Base-by-base conservation (phyloP, 2,888 invertebrate genomes). In the Spodoptera picta region DNA sequence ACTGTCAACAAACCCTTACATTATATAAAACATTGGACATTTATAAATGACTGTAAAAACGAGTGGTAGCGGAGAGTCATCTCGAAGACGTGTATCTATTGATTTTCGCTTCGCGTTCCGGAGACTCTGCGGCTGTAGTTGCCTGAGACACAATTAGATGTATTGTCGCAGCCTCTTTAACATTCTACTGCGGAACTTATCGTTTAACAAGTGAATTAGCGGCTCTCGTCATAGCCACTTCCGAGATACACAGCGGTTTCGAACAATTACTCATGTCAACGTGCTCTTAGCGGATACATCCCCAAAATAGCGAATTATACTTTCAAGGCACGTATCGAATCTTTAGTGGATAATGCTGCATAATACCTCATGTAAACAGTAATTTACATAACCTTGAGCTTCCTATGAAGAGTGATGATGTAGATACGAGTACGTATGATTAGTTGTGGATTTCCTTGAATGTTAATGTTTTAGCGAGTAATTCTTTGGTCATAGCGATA, bases 1-100 rank as follows among this genome's bases (percentile, higher is more conserved):
- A 87, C 89, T 92, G 92, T 94, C 94, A 93, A 93, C 92, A 93
- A 93, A 93, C 91, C 84, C 82, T 87, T 82, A 84, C 80, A 86
- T 90, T 75, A 68, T 70, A 75, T 89, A 88, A 87, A 87, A 75
- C 70, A 63, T 65, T 77, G 63, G 72, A 67, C 63, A 73, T 64
- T 79, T 69, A 73, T 73, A 72, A 75, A 74, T 60, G 65, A 69
- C 60, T 69, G 66, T 74, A 76, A 79, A 57, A 64, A 77, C 80
- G 73, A 76, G 78, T 86, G 79, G 80, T 78, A 83, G 83, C 79
- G 83, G 74, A 86, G 77, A 80, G 64, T 69, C 83, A 86, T 88
- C 85, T 86, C 78, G 75, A 85, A 90, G 87, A 87, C 74, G 84
- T 83, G 78, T 75, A 73, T 79, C 87, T 93, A 94, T 93, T 88